phyloP scores from a whole-genome alignment of 2,797 vertebrate genomes.

The Mus caroli region DNA sequence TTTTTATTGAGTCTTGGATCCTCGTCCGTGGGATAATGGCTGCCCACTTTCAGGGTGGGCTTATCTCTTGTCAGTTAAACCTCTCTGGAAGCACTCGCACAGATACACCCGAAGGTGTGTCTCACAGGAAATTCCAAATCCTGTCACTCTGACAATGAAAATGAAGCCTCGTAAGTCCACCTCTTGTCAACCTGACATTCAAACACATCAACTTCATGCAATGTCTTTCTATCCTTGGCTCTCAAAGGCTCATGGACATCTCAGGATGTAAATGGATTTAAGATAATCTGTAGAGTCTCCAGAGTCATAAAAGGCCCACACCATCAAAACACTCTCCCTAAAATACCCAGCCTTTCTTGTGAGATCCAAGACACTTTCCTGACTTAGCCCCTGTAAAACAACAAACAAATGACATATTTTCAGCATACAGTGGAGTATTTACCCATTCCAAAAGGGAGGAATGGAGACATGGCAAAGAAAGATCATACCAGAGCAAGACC shows the following conservation, averaged over 20 bases:
- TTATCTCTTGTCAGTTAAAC: background rate
- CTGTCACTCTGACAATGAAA: background rate
- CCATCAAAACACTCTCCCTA: background rate
- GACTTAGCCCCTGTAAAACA: background rate
- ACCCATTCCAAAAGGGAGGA: background rate
- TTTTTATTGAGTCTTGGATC: background rate
- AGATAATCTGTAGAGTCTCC: background rate
- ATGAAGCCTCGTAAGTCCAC: background rate
- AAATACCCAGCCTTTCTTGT: background rate
- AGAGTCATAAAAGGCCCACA: background rate
- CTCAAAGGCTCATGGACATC: background rate
- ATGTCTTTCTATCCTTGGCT: background rate
- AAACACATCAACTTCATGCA: background rate
- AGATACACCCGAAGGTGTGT: background rate
- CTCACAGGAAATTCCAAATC: background rate
- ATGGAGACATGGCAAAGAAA: background rate
- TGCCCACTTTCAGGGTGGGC: background rate
- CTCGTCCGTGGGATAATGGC: background rate
- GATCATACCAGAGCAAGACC: background rate
- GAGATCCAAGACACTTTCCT: background rate
- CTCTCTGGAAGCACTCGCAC: background rate
- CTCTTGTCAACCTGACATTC: background rate
- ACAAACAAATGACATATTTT: background rate
- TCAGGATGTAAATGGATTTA: background rate
- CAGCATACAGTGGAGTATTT: background rate